A percentile compares a stretch with the other conserved stretches of the same genome.
phyloP scores from a whole-genome alignment of 2,113 vertebrate species.

The Laticauda colubrina region DNA sequence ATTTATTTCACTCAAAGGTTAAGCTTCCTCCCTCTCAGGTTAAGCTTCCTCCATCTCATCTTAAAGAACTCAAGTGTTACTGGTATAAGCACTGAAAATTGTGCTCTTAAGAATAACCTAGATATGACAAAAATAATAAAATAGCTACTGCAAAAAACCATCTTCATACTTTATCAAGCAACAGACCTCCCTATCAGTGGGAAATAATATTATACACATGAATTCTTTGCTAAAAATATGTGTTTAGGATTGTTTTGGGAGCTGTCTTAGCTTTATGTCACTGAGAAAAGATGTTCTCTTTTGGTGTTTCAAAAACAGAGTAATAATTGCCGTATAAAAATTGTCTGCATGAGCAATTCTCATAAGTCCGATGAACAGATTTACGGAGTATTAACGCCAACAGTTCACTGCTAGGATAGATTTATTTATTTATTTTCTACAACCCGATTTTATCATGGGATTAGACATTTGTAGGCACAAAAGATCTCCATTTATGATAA shows the following conservation, averaged over 20 bases:
- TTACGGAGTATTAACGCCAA: slow-evolving; percentile 47
- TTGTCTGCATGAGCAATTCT: slow-evolving; percentile 65
- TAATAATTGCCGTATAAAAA: slow-evolving; percentile 66
- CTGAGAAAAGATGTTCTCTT: slow-evolving; percentile 51
- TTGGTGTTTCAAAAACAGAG: slow-evolving; percentile 54
- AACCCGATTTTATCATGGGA: slow-evolving; percentile 45
- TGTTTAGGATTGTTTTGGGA: slow-evolving; percentile 53
- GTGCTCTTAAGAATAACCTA: neutral
- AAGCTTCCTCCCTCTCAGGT: neutral
- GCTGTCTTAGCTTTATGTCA: slow-evolving; percentile 37
- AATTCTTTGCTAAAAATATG: slow-evolving; percentile 55
- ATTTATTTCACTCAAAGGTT: neutral
- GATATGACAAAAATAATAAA: neutral
- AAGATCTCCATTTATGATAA: slow-evolving; percentile 8
- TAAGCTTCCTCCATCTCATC: neutral
- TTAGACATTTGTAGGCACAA: slow-evolving; percentile 1
- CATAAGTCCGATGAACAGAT: slow-evolving; percentile 64
- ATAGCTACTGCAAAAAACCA: neutral
- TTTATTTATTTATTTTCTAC: slow-evolving; percentile 43
- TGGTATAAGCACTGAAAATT: neutral
- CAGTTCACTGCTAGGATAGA: slow-evolving; percentile 47
- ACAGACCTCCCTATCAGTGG: slow-evolving; percentile 48
- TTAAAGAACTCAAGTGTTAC: neutral
- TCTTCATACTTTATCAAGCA: slow-evolving; percentile 58
- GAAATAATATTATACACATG: slow-evolving; percentile 54